Base-by-base conservation (phyloP, 2,797 vertebrate species). In the Danio kyathit region DNA sequence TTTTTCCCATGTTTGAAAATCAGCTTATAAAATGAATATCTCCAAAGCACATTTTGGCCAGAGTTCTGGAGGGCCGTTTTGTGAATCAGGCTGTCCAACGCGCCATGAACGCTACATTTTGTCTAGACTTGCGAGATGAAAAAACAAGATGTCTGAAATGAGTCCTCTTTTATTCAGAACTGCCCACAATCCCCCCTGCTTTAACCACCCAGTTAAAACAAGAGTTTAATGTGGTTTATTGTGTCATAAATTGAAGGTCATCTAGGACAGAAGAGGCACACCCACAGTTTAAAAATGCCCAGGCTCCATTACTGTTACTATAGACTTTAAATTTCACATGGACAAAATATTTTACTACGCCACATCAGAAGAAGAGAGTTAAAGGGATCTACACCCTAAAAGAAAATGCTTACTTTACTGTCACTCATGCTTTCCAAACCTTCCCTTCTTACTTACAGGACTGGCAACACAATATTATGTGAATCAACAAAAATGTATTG, bases 111-210 rank as follows among this genome's bases (percentile, higher is more conserved):
- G 38, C n/a, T 12, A 65, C 61, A 76, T 38, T 52, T 44, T 61
- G 66, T 79, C 57, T 79, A 65, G 17, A 48, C 60, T 54, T 6
- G 6, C 38, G 63, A 64, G 19, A 80, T 80, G 69, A 46, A 77
- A 73, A 80, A 80, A 64, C 69, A 80, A 64, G 69, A 73, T 3
- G 41, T 54, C 48, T 72, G 41, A 52, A 73, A 56, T 56, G 5
- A 73, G 59, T 19, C 12, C 9, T 29, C 38, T 44, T 63, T 46
- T 72, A 52, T 76, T 16, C 29, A 61, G 38, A 71, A 54, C 29
- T 52, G 11, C 38, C 65, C 65, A 71, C 46, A 52, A 21, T n/a
- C 46, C 14, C 29, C 13, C 9, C 13, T 16, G 19, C 11, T 54
- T 61, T 51, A 51, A 60, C 65, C 44, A 16, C 13, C 8, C 16